Evolutionary conservation across 2,888 invertebrate genomes (phyloP), one percentile per base, ranked within the genome.

Genomic region (Dicyrtomina minuta): DNA sequence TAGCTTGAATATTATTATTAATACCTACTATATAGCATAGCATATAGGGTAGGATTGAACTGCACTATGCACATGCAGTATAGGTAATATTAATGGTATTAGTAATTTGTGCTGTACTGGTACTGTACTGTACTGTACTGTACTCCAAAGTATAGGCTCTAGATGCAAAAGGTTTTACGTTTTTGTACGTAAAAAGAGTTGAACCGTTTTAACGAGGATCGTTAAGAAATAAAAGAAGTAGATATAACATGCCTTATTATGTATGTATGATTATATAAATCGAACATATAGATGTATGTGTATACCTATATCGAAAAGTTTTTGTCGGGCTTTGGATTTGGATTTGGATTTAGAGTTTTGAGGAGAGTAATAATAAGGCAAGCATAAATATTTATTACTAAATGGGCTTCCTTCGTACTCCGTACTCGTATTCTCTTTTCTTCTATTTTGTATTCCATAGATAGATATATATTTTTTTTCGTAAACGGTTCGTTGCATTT

Each of bases 301-400:
- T 33, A 33, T 33, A 33, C 4, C 4, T 33, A 33, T 33, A 33
- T 8, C 33, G 4, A 33, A 5, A 33, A 33, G 33, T 33, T 33
- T 43, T 12, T 20, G 51, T 22, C 17, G 2, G 15, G 51, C 2
- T 17, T 17, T 22, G 51, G 22, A 33, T 33, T 51, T 17, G 15
- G 51, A 10, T 17, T 17, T 22, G 51, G 22, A 33, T 33, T 51
- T 10, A 20, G 55, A 55, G 24, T 13, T 62, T 27, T 22, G 12
- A 43, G 27, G 27, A 26, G 49, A 49, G 20, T 12, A 44, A 13
- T 33, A 49, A n/a, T 49, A 17, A 51, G 15, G 44, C 26, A 43
- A 61, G 46, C 44, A 61, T 62, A 62, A 62, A 62, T 62, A 62
- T 62, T 62, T 62, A 62, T 62, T 22, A 62, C 22, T 49, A 27